phyloP scores from a whole-genome alignment of 2,888 invertebrate genomes.

The Hofmannophila pseudospretella region DNA sequence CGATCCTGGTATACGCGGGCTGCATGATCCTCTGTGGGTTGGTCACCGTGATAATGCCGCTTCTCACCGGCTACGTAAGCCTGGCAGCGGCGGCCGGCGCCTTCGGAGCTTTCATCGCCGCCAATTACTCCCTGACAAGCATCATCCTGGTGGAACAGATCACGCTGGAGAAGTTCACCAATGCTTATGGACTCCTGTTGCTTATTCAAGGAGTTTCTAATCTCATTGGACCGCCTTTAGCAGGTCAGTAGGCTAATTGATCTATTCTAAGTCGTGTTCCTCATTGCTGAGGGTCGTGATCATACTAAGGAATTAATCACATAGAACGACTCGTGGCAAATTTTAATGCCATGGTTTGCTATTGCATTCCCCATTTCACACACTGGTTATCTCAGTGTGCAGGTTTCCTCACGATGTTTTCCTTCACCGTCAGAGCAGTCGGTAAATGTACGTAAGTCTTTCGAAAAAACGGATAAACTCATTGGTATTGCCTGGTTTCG shows the following conservation, averaged over 20 bases:
- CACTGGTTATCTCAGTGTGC: too few species aligned
- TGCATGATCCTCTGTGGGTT: constrained; percentile 87
- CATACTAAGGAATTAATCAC: too few species aligned
- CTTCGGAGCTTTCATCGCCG: constrained; percentile 93
- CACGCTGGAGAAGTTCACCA: constrained; percentile 93
- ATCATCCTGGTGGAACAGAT: constrained; percentile 94
- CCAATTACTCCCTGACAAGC: constrained; percentile 94
- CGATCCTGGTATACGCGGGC: constrained; percentile 87
- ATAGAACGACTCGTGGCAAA: too few species aligned
- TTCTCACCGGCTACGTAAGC: constrained; percentile 53
- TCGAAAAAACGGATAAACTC: too few species aligned
- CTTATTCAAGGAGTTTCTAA: constrained; percentile 94
- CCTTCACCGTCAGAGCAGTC: too few species aligned
- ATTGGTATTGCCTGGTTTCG: too few species aligned
- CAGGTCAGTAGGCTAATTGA: constrained; percentile 79
- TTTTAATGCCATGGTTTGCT: too few species aligned
- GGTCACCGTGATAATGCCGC: constrained; percentile 82
- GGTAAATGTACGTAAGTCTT: too few species aligned
- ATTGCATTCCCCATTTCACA: too few species aligned
- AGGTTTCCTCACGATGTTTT: too few species aligned
- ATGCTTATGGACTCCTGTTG: constrained; percentile 92
- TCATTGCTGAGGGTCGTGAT: too few species aligned
- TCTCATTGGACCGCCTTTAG: constrained; percentile 92
- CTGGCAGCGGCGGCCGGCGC: constrained; percentile 83
- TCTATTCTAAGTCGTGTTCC: too few species aligned